Percentiles rank a stretch among this genome's conserved stretches.
Conservation (phyloP, 2,797 vertebrate species). For the Chelon labrosus region DNA sequence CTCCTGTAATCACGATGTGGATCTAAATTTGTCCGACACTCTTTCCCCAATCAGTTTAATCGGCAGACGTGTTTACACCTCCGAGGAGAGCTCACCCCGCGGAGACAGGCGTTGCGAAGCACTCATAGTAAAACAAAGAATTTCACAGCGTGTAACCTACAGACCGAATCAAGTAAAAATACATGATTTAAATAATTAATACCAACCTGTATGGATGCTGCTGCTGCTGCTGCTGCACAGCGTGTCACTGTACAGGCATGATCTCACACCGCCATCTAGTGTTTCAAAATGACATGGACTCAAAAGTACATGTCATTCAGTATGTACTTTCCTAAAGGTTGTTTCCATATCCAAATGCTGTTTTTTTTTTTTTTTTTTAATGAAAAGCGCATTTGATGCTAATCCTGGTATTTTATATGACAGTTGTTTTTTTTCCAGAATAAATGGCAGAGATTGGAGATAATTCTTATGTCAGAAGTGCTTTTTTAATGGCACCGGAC, state of each 20-base stretch:
- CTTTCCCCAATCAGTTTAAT: constrained; percentile 21
- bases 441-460: constrained; percentile 8
- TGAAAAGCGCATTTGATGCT: too few relatives aligned
- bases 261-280: constrained; percentile 61
- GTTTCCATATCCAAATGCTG: constrained; percentile 11
- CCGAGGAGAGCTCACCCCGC: not conserved
- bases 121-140: constrained; percentile 3
- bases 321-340: constrained; percentile 15
- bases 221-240: constrained; percentile 1
- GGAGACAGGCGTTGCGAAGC: constrained; percentile 6
- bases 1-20: not conserved
- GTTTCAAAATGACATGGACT: not conserved
- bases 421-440: constrained; percentile 6
- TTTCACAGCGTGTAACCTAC: constrained; percentile 1
- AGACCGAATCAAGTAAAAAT: not conserved
- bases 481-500: not conserved
- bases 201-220: constrained; percentile 3
- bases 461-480: not conserved
- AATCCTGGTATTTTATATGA: constrained; percentile 25
- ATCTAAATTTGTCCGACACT: constrained; percentile 25
- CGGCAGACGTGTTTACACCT: constrained; percentile 4
- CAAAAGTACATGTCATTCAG: constrained; percentile 5
- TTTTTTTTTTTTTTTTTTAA: constrained; percentile 25
- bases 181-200: not conserved
- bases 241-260: not conserved